phyloP scores from a whole-genome alignment of 64 coral and sea anemone species.

The Cladopsammia gracilis region DNA sequence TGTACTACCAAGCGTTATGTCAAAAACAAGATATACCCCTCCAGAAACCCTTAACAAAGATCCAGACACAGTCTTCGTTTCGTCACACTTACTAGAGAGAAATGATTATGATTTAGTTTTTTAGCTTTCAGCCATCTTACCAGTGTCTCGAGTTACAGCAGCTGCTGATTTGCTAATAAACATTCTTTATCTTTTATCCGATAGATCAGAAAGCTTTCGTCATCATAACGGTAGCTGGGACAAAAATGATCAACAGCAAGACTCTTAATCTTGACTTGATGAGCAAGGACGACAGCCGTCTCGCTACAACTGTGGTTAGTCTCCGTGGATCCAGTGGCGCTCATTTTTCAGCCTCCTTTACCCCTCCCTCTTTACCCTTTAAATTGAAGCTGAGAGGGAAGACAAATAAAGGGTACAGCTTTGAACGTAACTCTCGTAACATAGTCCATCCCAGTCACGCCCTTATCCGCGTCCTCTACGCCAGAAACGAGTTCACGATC shows the following conservation, averaged over 20 bases:
- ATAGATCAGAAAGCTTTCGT: conserved; percentile 7
- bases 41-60: too few relatives aligned
- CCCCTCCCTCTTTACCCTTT: conserved; percentile 46
- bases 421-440: conserved; percentile 27
- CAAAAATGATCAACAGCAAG: conserved; percentile 1
- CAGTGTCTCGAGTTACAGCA: too few relatives aligned
- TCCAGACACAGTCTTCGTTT: too few relatives aligned
- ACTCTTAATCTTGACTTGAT: conserved; percentile 46
- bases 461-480: conserved; percentile 33
- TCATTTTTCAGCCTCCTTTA: conserved; percentile 51
- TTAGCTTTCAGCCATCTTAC: too few relatives aligned
- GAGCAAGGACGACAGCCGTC: neutral
- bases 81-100: too few relatives aligned
- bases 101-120: too few relatives aligned
- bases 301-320: neutral
- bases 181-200: neutral
- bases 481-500: conserved; percentile 49
- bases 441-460: conserved; percentile 13
- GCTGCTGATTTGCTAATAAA: too few relatives aligned
- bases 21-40: too few relatives aligned
- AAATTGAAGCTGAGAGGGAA: conserved; percentile 23
- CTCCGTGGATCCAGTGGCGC: conserved; percentile 25
- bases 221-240: conserved; percentile 62
- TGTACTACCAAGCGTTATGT: too few relatives aligned
- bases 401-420: conserved; percentile 49